Conservation (phyloP, 2,888 invertebrate genomes). For the Tinea semifulvella region DNA sequence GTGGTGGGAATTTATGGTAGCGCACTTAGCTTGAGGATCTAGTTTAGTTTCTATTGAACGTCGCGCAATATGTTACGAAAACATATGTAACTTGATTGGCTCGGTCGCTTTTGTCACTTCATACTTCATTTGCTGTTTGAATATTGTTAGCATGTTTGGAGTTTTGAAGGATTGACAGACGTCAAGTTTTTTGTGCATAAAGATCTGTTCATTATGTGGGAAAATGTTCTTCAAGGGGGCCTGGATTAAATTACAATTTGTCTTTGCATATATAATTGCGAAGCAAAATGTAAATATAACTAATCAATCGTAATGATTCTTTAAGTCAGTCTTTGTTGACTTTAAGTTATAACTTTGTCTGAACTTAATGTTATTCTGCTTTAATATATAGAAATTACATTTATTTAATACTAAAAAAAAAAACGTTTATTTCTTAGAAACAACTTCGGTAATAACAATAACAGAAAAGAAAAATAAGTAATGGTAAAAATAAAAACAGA, state of each 20-base stretch:
- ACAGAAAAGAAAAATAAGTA: too few relatives aligned
- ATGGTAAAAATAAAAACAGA: too few relatives aligned
- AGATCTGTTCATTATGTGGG: constrained; percentile 10
- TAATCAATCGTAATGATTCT: too few relatives aligned
- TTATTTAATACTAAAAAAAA: too few relatives aligned
- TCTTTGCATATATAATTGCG: too few relatives aligned
- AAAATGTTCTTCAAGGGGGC: neutral
- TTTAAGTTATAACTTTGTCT: too few relatives aligned
- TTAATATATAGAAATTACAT: too few relatives aligned
- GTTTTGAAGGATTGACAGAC: constrained; percentile 12
- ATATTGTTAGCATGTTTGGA: constrained; percentile 10
- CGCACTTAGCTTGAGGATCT: constrained; percentile 9
- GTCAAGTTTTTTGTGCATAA: constrained; percentile 7
- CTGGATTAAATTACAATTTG: constrained; percentile 6
- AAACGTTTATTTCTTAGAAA: too few relatives aligned
- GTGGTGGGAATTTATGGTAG: constrained; percentile 45
- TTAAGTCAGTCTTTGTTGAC: too few relatives aligned
- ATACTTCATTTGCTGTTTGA: constrained; percentile 7
- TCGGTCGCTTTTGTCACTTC: neutral
- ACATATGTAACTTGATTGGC: constrained; percentile 10
- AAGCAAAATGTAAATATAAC: too few relatives aligned
- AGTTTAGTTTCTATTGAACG: constrained; percentile 5
- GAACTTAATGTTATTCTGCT: too few relatives aligned
- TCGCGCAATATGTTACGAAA: constrained; percentile 7
- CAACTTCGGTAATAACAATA: too few relatives aligned